These are phyloP conservation scores for Drosophila bipectinata DNA, from an alignment of 1,140 invertebrate genomes.

Conservation along the genomic window DNA sequence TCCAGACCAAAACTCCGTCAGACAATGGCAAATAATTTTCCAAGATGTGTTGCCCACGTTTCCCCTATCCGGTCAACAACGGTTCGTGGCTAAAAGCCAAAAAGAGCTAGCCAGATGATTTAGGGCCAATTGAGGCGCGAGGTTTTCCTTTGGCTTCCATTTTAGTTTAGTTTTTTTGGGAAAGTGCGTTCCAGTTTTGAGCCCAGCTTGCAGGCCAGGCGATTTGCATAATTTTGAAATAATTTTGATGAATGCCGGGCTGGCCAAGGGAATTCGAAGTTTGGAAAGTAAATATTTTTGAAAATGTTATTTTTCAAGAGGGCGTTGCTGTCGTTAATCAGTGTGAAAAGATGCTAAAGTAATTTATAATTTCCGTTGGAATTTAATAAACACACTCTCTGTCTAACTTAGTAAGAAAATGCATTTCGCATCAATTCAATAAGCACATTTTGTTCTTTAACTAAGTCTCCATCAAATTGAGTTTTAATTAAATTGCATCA, in stretches of 20 bases:
- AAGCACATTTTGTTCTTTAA: background rate
- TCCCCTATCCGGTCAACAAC: slow-evolving; percentile 49
- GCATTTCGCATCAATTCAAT: too few relatives aligned
- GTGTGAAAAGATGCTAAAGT: slow-evolving; percentile 26
- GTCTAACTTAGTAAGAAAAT: too few relatives aligned
- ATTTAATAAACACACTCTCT: background rate
- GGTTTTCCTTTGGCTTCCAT: slow-evolving; percentile 39
- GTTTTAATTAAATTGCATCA: background rate
- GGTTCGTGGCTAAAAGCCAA: slow-evolving; percentile 21
- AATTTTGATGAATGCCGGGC: slow-evolving; percentile 51
- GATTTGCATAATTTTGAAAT: slow-evolving; percentile 73
- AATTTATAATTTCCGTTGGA: slow-evolving; percentile 2
- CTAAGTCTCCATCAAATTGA: background rate
- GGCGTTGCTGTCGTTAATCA: slow-evolving; percentile 18
- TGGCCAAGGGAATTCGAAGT: slow-evolving; percentile 3
- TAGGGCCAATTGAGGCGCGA: slow-evolving; percentile 55
- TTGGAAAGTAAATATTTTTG: slow-evolving; percentile 40
- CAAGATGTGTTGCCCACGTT: slow-evolving; percentile 49
- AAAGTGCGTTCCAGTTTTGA: slow-evolving; percentile 61
- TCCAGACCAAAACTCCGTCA: slow-evolving; percentile 4
- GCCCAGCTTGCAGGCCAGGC: slow-evolving; percentile 26
- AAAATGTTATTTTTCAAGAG: slow-evolving; percentile 18
- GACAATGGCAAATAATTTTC: slow-evolving; percentile 79
- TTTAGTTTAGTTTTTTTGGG: slow-evolving; percentile 40
- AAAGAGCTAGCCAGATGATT: slow-evolving; percentile 52